Evolutionary conservation across 2,888 invertebrate genomes (phyloP).

Genomic region (Sphaerolaimus hirsutus): DNA sequence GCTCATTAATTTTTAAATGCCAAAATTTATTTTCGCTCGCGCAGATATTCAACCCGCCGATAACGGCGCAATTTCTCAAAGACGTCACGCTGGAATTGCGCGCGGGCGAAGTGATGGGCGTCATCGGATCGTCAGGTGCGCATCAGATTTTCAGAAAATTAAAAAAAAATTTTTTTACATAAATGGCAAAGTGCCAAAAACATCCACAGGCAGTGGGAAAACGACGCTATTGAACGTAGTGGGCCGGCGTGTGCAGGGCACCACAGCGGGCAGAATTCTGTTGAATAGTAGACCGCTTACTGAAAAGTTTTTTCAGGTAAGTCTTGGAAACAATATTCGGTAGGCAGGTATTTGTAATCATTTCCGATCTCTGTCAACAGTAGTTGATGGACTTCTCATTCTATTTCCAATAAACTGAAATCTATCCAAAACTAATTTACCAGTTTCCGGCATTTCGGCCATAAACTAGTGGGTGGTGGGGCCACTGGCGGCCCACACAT

Average conservation of each 20-base stretch:
- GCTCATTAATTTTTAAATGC: not conserved
- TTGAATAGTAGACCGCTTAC: conserved; percentile 64
- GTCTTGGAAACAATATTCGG: not conserved
- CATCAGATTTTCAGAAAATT: not conserved
- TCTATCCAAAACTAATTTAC: conserved; percentile 11
- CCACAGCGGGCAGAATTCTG: conserved; percentile 62
- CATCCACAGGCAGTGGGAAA: conserved; percentile 58
- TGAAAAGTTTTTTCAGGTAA: not conserved
- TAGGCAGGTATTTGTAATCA: not conserved
- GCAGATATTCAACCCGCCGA: conserved; percentile 15
- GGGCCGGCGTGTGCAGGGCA: conserved; percentile 41
- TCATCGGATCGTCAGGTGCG: conserved; percentile 66
- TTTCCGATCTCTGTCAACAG: too few relatives aligned
- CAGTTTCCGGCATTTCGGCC: too few relatives aligned
- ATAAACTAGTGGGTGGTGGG: too few relatives aligned
- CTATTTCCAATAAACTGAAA: not conserved
- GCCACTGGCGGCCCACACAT: too few relatives aligned
- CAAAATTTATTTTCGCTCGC: not conserved
- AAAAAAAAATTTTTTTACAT: not conserved
- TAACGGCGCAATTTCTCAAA: conserved; percentile 43
- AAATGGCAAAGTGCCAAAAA: not conserved
- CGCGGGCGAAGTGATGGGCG: conserved; percentile 73
- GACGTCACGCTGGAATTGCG: conserved; percentile 71
- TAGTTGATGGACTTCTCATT: not conserved
- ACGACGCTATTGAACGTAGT: conserved; percentile 76